Percentiles rank a stretch among this genome's conserved stretches.
phyloP scores from a whole-genome alignment of 2,113 vertebrate genomes.

The Calypte anna region DNA sequence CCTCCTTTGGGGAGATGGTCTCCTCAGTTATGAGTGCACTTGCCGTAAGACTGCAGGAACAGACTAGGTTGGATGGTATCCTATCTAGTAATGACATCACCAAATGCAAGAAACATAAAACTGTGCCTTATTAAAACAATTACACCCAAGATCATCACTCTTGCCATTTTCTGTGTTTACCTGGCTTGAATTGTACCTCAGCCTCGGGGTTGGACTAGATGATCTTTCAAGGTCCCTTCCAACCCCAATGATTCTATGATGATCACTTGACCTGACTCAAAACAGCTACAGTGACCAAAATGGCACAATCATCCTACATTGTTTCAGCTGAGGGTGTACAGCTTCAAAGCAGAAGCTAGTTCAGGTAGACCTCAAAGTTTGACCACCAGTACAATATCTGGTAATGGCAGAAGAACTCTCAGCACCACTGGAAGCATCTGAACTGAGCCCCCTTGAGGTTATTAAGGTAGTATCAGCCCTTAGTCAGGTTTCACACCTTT shows the following conservation, averaged over 20 bases:
- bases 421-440: neutral
- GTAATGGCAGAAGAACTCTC: neutral
- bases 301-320: neutral
- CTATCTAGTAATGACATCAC: neutral
- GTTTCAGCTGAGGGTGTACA: neutral
- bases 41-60: neutral
- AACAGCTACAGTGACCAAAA: neutral
- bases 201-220: too few relatives aligned
- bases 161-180: neutral
- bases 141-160: neutral
- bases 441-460: neutral
- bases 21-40: neutral
- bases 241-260: too few relatives aligned
- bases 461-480: neutral
- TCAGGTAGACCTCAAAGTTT: neutral
- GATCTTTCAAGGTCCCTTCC: too few relatives aligned
- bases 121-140: neutral
- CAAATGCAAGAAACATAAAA: neutral
- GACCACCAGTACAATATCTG: neutral
- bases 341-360: neutral
- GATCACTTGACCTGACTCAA: neutral
- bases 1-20: neutral
- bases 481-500: neutral
- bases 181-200: neutral
- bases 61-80: neutral